A percentile compares a stretch with the other conserved stretches of the same genome.
Evolutionary conservation across 2,797 vertebrate genomes (phyloP).

Genomic region (Rhincodon typus): DNA sequence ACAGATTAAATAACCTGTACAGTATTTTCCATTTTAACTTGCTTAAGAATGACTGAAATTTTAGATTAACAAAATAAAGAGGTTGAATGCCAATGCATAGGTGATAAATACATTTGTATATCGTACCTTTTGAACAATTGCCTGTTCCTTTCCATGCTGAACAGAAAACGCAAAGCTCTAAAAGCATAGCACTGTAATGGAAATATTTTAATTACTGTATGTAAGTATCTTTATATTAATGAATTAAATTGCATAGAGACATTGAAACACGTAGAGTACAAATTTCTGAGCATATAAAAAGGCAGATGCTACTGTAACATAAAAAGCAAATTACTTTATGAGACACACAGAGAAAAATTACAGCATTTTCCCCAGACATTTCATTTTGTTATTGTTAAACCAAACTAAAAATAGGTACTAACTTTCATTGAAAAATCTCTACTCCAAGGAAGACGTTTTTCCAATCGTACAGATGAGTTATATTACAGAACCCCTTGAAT

Average conservation of each 20-base stretch:
- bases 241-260: not conserved
- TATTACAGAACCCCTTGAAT: too few species aligned
- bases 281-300: not conserved
- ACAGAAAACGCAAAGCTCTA: conserved; percentile 79
- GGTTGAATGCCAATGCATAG: not conserved
- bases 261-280: not conserved
- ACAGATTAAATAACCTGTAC: not conserved
- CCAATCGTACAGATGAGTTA: not conserved
- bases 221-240: not conserved
- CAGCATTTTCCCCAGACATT: not conserved
- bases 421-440: not conserved
- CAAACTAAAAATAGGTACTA: not conserved
- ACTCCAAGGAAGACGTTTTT: not conserved
- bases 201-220: conserved; percentile 25
- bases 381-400: not conserved
- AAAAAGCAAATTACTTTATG: not conserved
- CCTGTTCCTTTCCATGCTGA: conserved; percentile 81
- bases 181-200: conserved; percentile 73
- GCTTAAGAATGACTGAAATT: not conserved
- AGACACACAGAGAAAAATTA: not conserved
- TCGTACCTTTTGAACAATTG: conserved; percentile 79
- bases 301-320: not conserved
- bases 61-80: not conserved
- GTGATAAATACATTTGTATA: conserved; percentile 27
- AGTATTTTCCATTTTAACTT: not conserved